These are phyloP conservation scores for Isaurus tuberculatus DNA, from an alignment of 92 coral and sea anemone genomes.

Conservation along the genomic window DNA sequence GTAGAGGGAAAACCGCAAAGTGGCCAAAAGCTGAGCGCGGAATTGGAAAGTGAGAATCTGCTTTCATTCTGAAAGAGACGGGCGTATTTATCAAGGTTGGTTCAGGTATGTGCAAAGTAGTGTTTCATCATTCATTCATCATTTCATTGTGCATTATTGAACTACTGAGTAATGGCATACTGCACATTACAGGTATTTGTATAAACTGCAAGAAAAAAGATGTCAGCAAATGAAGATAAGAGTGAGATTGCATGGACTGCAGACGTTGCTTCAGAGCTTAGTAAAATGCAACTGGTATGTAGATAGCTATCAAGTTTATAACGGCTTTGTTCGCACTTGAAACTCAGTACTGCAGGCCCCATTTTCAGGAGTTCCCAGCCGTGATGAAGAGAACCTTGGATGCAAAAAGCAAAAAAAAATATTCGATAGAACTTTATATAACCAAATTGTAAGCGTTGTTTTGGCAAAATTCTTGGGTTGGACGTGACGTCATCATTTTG, in stretches of 20 bases:
- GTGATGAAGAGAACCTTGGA: constrained; percentile 36
- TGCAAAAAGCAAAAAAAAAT: too few species aligned
- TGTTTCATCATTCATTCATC: too few species aligned
- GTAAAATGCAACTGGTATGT: constrained; percentile 43
- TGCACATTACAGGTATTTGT: constrained; percentile 42
- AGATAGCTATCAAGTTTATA: constrained; percentile 42
- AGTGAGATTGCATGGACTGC: constrained; percentile 50
- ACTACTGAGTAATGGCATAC: constrained; percentile 46
- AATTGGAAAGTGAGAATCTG: too few species aligned
- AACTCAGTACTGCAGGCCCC: constrained; percentile 40
- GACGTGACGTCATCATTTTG: constrained; percentile 30
- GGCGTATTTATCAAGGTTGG: too few species aligned
- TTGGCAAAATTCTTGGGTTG: constrained; percentile 7
- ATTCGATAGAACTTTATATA: too few species aligned
- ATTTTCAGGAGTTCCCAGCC: constrained; percentile 46
- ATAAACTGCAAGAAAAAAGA: constrained; percentile 42
- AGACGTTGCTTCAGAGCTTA: constrained; percentile 52
- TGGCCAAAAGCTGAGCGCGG: too few species aligned
- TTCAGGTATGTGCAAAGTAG: too few species aligned
- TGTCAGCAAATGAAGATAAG: constrained; percentile 18
- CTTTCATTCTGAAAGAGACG: too few species aligned
- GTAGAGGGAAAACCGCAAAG: too few species aligned
- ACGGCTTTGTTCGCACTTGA: constrained; percentile 46
- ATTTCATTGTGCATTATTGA: constrained; percentile 10
- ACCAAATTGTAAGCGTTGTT: too few species aligned